Percentiles rank a stretch among this genome's conserved stretches.
These are phyloP conservation scores for Brachyhypopomus gauderio DNA, from an alignment of 2,113 vertebrate genomes.

Conservation along the genomic window DNA sequence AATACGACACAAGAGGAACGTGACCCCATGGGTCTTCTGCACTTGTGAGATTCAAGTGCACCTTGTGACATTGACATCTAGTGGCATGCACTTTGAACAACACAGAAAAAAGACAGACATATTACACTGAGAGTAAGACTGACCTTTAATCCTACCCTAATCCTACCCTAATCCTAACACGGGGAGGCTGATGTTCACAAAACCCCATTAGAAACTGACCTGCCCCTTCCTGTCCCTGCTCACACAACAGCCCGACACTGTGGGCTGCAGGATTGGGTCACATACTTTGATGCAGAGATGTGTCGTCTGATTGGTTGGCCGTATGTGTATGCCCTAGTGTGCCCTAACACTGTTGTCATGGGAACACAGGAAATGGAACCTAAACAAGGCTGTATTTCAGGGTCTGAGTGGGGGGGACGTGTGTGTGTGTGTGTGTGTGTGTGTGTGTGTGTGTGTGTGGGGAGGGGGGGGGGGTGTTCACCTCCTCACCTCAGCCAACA, in stretches of 20 bases:
- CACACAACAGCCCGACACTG: conserved; percentile 4
- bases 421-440: too few relatives aligned
- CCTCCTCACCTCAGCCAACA: conserved; percentile 65
- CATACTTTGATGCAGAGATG: conserved; percentile 7
- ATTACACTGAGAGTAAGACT: too few relatives aligned
- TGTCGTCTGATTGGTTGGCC: conserved; percentile 55
- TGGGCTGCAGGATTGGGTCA: conserved; percentile 28
- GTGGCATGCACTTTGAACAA: too few relatives aligned
- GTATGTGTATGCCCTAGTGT: conserved; percentile 60
- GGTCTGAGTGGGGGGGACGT: conserved; percentile 60
- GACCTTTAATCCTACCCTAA: too few relatives aligned
- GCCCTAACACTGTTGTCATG: conserved; percentile 62
- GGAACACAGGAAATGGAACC: conserved; percentile 60
- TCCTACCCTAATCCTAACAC: too few relatives aligned
- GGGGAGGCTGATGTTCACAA: background rate
- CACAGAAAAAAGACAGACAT: too few relatives aligned
- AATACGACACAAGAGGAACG: too few relatives aligned
- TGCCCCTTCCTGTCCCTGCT: conserved; percentile 63
- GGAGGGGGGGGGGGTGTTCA: conserved; percentile 59
- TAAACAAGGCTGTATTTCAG: conserved; percentile 50
- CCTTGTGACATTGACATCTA: too few relatives aligned
- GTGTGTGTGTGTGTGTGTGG: too few relatives aligned
- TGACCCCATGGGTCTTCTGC: too few relatives aligned
- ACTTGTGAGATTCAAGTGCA: too few relatives aligned
- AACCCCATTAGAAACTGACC: conserved; percentile 45